phyloP scores from a whole-genome alignment of 2,797 vertebrate genomes.

The Ceyx erithaca region DNA sequence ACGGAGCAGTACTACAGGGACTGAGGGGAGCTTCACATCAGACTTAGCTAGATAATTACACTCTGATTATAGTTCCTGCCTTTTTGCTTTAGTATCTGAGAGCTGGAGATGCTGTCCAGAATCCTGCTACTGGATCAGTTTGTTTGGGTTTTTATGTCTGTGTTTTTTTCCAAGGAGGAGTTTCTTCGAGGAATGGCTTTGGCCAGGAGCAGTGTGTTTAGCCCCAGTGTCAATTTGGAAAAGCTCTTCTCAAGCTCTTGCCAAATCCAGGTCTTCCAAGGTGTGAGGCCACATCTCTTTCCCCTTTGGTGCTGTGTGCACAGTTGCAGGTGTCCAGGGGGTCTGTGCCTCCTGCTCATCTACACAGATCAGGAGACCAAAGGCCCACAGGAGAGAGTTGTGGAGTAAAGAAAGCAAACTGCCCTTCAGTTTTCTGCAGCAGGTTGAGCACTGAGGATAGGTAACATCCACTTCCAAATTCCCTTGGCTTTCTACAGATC shows the following conservation, averaged over 20 bases:
- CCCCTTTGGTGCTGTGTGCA: conserved; percentile 1
- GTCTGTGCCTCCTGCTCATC: not conserved
- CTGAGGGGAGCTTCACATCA: conserved; percentile 18
- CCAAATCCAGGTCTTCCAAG: conserved; percentile 59
- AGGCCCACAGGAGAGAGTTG: not conserved
- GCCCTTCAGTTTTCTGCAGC: not conserved
- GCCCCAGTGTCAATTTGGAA: not conserved
- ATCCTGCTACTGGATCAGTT: not conserved
- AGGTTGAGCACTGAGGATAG: not conserved
- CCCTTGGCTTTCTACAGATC: not conserved
- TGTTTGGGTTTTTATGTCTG: not conserved
- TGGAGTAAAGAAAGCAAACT: not conserved
- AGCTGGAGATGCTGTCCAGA: not conserved
- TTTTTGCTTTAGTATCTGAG: conserved; percentile 23
- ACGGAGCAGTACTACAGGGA: conserved; percentile 54
- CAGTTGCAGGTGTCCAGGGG: not conserved
- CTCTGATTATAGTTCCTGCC: conserved; percentile 36
- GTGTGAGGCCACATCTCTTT: conserved; percentile 11
- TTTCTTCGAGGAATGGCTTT: not conserved
- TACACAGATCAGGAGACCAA: not conserved
- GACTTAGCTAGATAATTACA: conserved; percentile 32
- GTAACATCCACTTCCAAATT: not conserved
- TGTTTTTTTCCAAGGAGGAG: not conserved
- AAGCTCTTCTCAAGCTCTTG: conserved; percentile 6
- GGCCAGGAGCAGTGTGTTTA: not conserved